Conservation (phyloP, 2,888 invertebrate species). For the Opisthograptis luteolata region DNA sequence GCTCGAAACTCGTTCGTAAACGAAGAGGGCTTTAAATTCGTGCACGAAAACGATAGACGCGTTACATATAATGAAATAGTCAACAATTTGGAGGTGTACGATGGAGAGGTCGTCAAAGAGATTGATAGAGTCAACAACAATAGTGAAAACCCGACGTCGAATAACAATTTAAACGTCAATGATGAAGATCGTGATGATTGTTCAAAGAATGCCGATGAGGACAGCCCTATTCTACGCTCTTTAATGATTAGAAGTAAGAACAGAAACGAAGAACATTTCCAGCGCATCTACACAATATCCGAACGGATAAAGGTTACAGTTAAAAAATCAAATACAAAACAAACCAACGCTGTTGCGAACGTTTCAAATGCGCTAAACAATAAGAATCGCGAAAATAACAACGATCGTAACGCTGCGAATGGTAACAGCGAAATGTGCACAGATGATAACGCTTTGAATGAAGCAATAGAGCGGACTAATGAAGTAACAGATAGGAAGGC, state of each 20-base stretch:
- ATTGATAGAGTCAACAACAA: constrained; percentile 23
- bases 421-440: not conserved
- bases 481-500: not conserved
- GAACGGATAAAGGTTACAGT: not conserved
- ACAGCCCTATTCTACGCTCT: constrained; percentile 21
- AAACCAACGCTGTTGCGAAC: not conserved
- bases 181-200: not conserved
- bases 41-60: constrained; percentile 9
- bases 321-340: not conserved
- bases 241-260: constrained; percentile 10
- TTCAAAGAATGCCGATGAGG: not conserved
- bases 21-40: constrained; percentile 17
- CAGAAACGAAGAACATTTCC: constrained; percentile 2
- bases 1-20: not conserved
- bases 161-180: not conserved
- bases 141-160: constrained; percentile 2
- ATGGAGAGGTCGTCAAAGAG: constrained; percentile 18
- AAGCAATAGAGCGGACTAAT: not conserved
- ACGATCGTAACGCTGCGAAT: not conserved
- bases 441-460: not conserved
- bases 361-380: not conserved
- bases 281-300: not conserved
- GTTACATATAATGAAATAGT: constrained; percentile 23
- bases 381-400: constrained; percentile 3
- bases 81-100: constrained; percentile 16